Percentiles rank a stretch among this genome's conserved stretches.
These are phyloP conservation scores for Spatulosminthurus flaviceps DNA, from an alignment of 2,888 invertebrate genomes.

Conservation along the genomic window DNA sequence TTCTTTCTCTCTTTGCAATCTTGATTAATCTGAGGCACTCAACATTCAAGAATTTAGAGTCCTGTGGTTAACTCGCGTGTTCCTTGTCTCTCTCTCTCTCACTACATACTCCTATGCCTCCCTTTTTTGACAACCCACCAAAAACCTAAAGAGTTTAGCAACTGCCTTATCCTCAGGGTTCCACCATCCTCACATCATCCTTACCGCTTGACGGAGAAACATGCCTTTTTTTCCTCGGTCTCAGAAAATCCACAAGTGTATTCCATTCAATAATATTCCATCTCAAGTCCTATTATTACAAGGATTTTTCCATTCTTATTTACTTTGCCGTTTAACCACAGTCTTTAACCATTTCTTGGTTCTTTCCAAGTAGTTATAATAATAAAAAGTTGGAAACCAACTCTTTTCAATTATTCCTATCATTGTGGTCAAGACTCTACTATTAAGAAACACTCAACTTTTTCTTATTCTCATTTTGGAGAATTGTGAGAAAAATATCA, in stretches of 20 bases:
- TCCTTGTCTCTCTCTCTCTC: slow-evolving; percentile 28
- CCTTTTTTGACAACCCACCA: background rate
- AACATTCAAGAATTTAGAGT: slow-evolving; percentile 29
- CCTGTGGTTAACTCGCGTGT: slow-evolving; percentile 40
- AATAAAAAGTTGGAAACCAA: background rate
- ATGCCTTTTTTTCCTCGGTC: background rate
- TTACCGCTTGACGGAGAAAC: background rate
- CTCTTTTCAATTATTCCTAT: background rate
- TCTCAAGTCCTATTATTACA: too few relatives aligned
- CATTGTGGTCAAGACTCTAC: background rate
- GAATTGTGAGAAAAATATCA: background rate
- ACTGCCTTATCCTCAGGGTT: background rate
- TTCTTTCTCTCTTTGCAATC: slow-evolving; percentile 27
- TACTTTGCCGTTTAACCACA: slow-evolving; percentile 13
- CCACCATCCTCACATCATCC: background rate
- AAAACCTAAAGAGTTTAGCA: background rate
- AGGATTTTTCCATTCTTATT: background rate
- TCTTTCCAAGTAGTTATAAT: background rate
- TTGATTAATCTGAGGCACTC: slow-evolving; percentile 35
- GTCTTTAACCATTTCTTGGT: background rate
- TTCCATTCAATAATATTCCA: too few relatives aligned
- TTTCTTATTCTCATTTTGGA: background rate
- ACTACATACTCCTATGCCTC: too few relatives aligned
- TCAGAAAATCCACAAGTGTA: too few relatives aligned
- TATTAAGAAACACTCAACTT: background rate